phyloP scores from a whole-genome alignment of 2,113 vertebrate genomes.

The Drymodes brunneopygia region DNA sequence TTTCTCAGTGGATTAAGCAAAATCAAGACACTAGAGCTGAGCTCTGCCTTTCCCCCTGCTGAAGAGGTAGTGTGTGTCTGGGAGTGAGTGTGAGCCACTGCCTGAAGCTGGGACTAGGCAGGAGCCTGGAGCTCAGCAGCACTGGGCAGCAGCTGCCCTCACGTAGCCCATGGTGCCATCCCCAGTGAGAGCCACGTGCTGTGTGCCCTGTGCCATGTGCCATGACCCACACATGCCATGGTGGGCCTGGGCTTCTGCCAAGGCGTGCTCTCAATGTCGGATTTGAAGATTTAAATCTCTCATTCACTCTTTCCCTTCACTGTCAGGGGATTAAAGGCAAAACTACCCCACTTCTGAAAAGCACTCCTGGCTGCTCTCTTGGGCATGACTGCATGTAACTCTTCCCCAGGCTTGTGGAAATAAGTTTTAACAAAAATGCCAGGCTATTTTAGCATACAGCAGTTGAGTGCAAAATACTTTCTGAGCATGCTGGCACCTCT shows the following conservation, averaged over 20 bases:
- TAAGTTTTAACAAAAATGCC: background rate
- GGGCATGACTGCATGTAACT: accelerated
- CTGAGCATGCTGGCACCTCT: background rate
- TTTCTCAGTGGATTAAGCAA: background rate
- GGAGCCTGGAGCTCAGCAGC: background rate
- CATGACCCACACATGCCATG: accelerated
- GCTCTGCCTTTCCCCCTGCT: accelerated
- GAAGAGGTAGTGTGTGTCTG: background rate
- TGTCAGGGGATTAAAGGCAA: background rate
- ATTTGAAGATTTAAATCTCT: background rate
- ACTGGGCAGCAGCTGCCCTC: background rate
- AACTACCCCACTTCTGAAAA: background rate
- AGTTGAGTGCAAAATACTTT: background rate
- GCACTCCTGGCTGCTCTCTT: background rate
- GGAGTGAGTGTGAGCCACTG: background rate
- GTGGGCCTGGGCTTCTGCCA: background rate
- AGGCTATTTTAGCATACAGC: background rate
- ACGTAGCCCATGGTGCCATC: accelerated
- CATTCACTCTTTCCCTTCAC: accelerated
- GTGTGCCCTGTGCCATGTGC: background rate
- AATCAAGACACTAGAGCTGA: background rate
- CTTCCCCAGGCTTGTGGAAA: background rate
- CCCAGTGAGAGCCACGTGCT: accelerated
- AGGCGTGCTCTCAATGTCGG: background rate
- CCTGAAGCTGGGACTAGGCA: background rate